Percentiles rank a stretch among this genome's conserved stretches.
Evolutionary conservation across 2,797 vertebrate species (phyloP).

Genomic region (Platyrinchus mystaceus): DNA sequence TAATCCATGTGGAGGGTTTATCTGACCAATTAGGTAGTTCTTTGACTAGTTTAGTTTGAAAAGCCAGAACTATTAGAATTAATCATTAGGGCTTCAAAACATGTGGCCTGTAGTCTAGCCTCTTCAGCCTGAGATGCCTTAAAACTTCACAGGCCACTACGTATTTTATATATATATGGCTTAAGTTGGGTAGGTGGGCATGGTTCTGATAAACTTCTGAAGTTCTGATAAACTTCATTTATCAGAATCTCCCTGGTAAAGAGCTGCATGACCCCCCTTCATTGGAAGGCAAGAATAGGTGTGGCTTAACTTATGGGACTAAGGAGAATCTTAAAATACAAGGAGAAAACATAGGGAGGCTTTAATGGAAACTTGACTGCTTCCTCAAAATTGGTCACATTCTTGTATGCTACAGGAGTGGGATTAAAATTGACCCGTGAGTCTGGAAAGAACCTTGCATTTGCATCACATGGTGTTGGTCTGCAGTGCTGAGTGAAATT

Average conservation of each 20-base stretch:
- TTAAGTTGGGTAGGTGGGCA: background rate
- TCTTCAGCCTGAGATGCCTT: background rate
- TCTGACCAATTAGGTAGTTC: background rate
- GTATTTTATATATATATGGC: background rate
- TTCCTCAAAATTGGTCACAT: background rate
- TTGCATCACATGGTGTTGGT: background rate
- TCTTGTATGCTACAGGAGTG: background rate
- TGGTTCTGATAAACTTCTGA: background rate
- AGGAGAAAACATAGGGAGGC: background rate
- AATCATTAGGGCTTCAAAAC: background rate
- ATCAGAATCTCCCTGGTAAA: background rate
- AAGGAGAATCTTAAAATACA: background rate
- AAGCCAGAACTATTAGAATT: background rate
- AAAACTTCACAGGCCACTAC: background rate
- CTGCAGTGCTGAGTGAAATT: background rate
- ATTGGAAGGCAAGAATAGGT: background rate
- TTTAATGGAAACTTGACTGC: background rate
- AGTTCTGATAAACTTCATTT: background rate
- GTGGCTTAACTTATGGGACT: background rate
- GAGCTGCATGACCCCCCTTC: background rate
- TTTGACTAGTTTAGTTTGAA: background rate
- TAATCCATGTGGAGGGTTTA: background rate
- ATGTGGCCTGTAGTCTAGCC: background rate
- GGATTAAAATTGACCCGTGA: background rate
- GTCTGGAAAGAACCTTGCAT: background rate